Base-by-base conservation (phyloP, 2,888 invertebrate genomes). In the Carcina quercana region DNA sequence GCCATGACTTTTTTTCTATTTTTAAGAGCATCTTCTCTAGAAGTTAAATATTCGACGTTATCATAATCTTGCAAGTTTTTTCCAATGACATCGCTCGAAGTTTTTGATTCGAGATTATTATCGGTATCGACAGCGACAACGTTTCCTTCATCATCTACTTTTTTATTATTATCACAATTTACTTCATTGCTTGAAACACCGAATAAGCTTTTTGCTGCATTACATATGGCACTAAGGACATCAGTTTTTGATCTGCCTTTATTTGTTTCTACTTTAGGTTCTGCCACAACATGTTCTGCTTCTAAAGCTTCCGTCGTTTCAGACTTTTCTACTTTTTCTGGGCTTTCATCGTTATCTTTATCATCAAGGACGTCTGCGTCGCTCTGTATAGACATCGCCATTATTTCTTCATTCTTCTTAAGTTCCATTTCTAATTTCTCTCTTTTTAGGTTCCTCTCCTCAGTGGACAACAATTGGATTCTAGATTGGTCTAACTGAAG, bases 1-100 rank as follows among this genome's bases (percentile, higher is more conserved):
- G 69, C 48, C 73, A 87, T 71, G 0, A 86, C 83, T 61, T 85
- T 87, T 12, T 73, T 62, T 45, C 84, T 86, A 44, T 85, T 87
- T 25, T 63, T 55, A 1, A 82, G 57, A 2, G 79, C 79, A 43
- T 76, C 78, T 36, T 80, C 70, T 45, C 75, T 83, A 29, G 64
- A 72, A 38, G 65, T 57, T 5, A 70, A 47, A 45, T 62, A 84
- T 32, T 66, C 58, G 35, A 62, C 30, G 42, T 78, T 76, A 38
- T 75, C 73, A 15, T 53, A 53, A 5, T 55, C 43, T 21, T 76
- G 53, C 27, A 78, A 43, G 26, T 72, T 53, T 14, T 55, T 56
- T 1, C 79, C 80, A 17, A 80, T 79, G 5, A 66, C 60, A 19
- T 64, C 53, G 22, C 63, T 72, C 0, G 79, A 79, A 1, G 67